Evolutionary conservation across 1,140 invertebrate genomes (phyloP), one percentile per base, ranked within the genome.

Genomic region (Atta colombica): DNA sequence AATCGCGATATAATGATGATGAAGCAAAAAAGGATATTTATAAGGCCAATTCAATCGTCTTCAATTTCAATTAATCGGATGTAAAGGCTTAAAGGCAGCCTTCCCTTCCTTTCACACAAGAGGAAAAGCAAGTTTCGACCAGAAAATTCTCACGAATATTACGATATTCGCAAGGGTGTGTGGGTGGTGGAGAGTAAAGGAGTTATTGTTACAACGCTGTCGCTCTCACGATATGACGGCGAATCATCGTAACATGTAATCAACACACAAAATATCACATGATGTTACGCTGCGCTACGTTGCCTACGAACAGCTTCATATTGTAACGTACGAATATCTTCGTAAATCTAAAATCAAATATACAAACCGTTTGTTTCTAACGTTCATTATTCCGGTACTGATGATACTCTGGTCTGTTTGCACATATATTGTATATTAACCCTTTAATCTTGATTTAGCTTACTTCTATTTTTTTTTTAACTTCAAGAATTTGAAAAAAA

Each of bases 141-240:
- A 12, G 21, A 39, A 84, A 35, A 51, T 84, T 84, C 80, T 84
- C 80, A 84, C 80, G 55, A 75, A 84, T 75, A 84, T 84, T 63
- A 84, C 21, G 69, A 75, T 74, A 49, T 39, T 18, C 39, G 14
- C n/a, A 51, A 63, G 39, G 4, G 28, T 75, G 69, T 25, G 80
- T 84, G 25, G 69, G 80, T 61, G 69, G 80, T 61, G 55, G 35
- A 39, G 55, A 39, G 55, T 51, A 51, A 85, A 71, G 21, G 65
- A 58, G 65, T 69, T 69, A 45, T 12, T 51, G 66, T 69, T 69
- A 25, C 39, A 58, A 21, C 65, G 69, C 55, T 60, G 39, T 49
- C 35, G 49, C 16, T 84, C 80, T 82, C 80, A 82, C 80, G 55
- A 75, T 55, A 84, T 75, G 77, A 68, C 14, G 39, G 69, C 80